Evolutionary conservation across 2,797 vertebrate species (phyloP).

Genomic region (Sphaeramia orbicularis): DNA sequence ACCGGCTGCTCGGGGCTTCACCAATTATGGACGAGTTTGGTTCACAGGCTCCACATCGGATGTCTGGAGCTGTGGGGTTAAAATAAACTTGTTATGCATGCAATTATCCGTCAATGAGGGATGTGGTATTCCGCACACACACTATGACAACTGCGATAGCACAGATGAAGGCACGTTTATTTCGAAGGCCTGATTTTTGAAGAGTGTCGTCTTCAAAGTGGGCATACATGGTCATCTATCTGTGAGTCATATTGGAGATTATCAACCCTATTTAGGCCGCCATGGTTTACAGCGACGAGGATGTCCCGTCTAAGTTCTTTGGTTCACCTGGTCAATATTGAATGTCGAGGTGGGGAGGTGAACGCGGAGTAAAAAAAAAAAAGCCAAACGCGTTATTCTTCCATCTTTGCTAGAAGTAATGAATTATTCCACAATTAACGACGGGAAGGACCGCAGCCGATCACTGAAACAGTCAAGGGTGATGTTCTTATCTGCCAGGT

Average conservation of each 20-base stretch:
- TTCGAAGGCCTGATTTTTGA: conserved; percentile 54
- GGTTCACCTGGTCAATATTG: conserved; percentile 77
- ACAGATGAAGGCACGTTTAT: conserved; percentile 67
- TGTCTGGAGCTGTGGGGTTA: conserved; percentile 37
- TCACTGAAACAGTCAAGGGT: conserved; percentile 56
- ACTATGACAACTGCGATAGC: conserved; percentile 65
- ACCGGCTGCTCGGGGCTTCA: conserved; percentile 73
- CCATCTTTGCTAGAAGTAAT: conserved; percentile 67
- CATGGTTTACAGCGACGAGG: conserved; percentile 68
- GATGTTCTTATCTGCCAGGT: conserved; percentile 66
- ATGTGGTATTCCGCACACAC: conserved; percentile 53
- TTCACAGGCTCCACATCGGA: conserved; percentile 46
- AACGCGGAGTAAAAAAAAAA: conserved; percentile 45
- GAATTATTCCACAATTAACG: conserved; percentile 60
- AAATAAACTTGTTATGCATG: conserved; percentile 59
- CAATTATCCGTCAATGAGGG: conserved; percentile 22
- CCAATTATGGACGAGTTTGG: conserved; percentile 66
- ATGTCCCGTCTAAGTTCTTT: conserved; percentile 82
- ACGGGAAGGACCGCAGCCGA: conserved; percentile 45
- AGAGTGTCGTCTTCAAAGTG: conserved; percentile 66
- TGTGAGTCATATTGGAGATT: conserved; percentile 68
- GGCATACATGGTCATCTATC: conserved; percentile 60
- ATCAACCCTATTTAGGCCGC: conserved; percentile 77
- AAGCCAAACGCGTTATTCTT: conserved; percentile 58
- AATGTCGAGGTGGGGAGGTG: conserved; percentile 50